Base-by-base conservation (phyloP, 2,888 invertebrate species). In the Notodonta ziczac region DNA sequence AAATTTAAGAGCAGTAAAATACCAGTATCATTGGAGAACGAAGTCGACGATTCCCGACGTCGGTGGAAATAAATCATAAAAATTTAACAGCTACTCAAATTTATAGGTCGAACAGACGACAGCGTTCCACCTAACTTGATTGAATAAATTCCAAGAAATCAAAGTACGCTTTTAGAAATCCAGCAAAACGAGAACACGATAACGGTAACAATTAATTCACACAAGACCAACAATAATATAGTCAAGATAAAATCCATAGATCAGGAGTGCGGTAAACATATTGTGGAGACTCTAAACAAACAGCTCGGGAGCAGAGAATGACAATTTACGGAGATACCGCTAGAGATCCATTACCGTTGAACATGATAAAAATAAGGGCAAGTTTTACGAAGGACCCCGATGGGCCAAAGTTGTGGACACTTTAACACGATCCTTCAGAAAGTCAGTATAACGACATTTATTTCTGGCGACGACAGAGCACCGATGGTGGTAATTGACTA, bases 401-500 rank as follows among this genome's bases (percentile, higher is more conserved):
- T 24, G 50, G 56, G 32, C n/a, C 14, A 13, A 24, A 39, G 14
- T 59, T 62, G 58, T 42, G 58, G 59, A 61, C 63, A 64, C 58
- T 61, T 67, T 65, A 70, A 65, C 65, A 54, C 53, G 57, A 63
- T 59, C 66, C 62, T 39, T 62, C 61, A 58, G 32, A 52, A 66
- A 68, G 66, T 61, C 69, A 35, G 32, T 54, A 54, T 66, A 74
- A 64, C 62, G 62, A 73, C 73, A 55, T 70, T 70, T 70, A 74
- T 70, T 69, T 55, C 63, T 67, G 67, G 56, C 64, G 63, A 60
- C 67, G 65, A 66, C 70, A 62, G 65, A 53, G 53, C 16, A 61
- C 60, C 42, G 52, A 61, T 64, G 65, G 42, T 61, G 61, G 65
- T 77, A 78, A 77, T 77, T 80, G 74, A 70, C 63, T 70, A 71